Base-by-base conservation (phyloP, 1,140 invertebrate genomes). In the Coelopa frigida region DNA sequence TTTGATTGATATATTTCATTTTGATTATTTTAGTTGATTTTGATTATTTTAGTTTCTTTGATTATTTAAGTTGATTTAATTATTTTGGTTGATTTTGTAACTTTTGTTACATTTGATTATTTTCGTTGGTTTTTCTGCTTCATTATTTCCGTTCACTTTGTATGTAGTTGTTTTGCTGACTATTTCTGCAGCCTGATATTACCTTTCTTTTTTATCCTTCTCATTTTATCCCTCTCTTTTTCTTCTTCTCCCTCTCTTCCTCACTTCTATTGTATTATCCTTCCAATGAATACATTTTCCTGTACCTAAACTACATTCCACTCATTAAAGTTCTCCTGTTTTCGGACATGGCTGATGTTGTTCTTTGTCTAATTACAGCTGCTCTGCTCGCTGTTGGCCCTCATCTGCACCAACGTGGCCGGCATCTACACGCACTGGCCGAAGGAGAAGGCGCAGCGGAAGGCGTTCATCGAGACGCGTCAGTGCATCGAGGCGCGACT, bases 391-490 rank as follows among this genome's bases (percentile, higher is more conserved):
- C 61, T 81, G 21, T 70, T 87, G 6, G 74, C 90, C 4, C 75
- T 89, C 47, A 59, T 85, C 11, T 82, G 84, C 53, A 82, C 81
- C 41, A 96, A 96, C 70, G 70, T 94, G 1, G 87, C 88, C 3
- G 93, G 93, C 11, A 78, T 91, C 18, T 84, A 94, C 68, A 93
- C 92, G 3, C 92, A 95, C 73, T 89, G 90, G 71, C 88, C 92
- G 0, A 85, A 88, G 14, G 91, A 96, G 72, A 73, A 89, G 42
- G 86, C 91, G 0, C 90, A 95, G 66, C 76, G 93, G 22, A 85
- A 92, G 58, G 92, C 93, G 4, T 98, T 97, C 73, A 74, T 94
- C 12, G 94, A 97, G 72, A 98, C 94, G 4, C 75, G 92, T 32
- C 87, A 91, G 67, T 96, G 93, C 70, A 89, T 98, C 17, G 87